Percentiles rank a stretch among this genome's conserved stretches.
These are phyloP conservation scores for Ophthalmolycus amberensis DNA, from an alignment of 2,113 vertebrate genomes.

Conservation along the genomic window DNA sequence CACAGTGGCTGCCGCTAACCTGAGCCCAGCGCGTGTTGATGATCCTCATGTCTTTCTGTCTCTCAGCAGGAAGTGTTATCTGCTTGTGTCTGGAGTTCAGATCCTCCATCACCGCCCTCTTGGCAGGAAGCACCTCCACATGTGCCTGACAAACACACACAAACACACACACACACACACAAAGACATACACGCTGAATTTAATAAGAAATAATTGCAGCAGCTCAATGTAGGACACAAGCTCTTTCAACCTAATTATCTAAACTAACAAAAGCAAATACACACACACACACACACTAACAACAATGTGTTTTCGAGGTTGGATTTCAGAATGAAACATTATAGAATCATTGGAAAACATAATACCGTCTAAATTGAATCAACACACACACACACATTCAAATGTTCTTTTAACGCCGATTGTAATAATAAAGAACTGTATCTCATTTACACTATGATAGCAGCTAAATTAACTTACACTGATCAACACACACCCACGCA, in stretches of 20 bases:
- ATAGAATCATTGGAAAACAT: slow-evolving; percentile 20
- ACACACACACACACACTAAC: neutral
- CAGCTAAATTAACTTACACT: slow-evolving; percentile 67
- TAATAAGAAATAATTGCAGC: slow-evolving; percentile 31
- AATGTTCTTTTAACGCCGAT: neutral
- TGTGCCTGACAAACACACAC: slow-evolving; percentile 79
- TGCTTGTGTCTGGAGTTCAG: slow-evolving; percentile 88
- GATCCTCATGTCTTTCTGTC: slow-evolving; percentile 87
- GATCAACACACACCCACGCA: slow-evolving; percentile 40
- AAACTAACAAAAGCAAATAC: slow-evolving; percentile 7
- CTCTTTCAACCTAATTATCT: slow-evolving; percentile 33
- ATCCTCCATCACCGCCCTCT: slow-evolving; percentile 87
- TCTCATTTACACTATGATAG: slow-evolving; percentile 5
- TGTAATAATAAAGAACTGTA: slow-evolving; percentile 14
- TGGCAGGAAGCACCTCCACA: slow-evolving; percentile 86
- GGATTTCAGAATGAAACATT: slow-evolving; percentile 37
- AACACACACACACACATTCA: slow-evolving; percentile 6
- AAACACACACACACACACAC: slow-evolving; percentile 34
- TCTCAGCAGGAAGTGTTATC: slow-evolving; percentile 86
- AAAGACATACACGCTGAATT: slow-evolving; percentile 24
- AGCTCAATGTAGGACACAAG: slow-evolving; percentile 20
- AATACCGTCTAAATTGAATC: slow-evolving; percentile 23
- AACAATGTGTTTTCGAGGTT: slow-evolving; percentile 22
- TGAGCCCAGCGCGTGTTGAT: slow-evolving; percentile 90
- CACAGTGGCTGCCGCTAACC: slow-evolving; percentile 79